Percentiles rank a stretch among this genome's conserved stretches.
These are phyloP conservation scores for Eupelmus urozonus DNA, from an alignment of 2,888 invertebrate genomes.

Conservation along the genomic window DNA sequence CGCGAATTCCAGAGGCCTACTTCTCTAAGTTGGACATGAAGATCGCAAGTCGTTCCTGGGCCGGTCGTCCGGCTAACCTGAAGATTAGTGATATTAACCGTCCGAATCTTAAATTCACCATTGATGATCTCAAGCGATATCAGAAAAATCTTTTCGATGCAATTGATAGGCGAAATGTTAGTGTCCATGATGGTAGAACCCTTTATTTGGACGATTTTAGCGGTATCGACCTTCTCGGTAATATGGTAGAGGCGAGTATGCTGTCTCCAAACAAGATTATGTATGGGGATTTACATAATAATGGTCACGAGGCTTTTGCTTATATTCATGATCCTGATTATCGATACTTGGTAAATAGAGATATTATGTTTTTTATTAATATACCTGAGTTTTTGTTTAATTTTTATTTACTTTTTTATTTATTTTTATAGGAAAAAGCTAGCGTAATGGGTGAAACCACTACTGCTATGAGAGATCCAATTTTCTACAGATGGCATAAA, in stretches of 20 bases:
- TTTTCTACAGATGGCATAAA: no score
- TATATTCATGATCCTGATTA: constrained; percentile 90
- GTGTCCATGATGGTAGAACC: constrained; percentile 80
- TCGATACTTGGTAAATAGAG: constrained; percentile 83
- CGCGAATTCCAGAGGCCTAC: constrained; percentile 87
- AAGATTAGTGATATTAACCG: constrained; percentile 82
- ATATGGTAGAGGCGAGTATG: constrained; percentile 85
- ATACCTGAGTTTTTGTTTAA: no score
- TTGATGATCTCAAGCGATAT: constrained; percentile 87
- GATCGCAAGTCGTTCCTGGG: constrained; percentile 87
- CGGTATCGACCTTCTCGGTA: constrained; percentile 89
- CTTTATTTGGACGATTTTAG: constrained; percentile 82
- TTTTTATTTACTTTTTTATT: no score
- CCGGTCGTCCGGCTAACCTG: constrained; percentile 82
- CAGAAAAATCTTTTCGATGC: constrained; percentile 85
- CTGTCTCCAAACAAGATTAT: constrained; percentile 84
- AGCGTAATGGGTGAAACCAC: no score
- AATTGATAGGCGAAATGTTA: constrained; percentile 82
- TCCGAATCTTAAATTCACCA: constrained; percentile 82
- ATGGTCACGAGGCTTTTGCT: constrained; percentile 88
- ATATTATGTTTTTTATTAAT: no score
- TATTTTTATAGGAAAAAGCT: no score
- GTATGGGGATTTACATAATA: constrained; percentile 90
- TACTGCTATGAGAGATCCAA: no score
- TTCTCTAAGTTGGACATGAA: constrained; percentile 90